A percentile compares a stretch with the other conserved stretches of the same genome.
Evolutionary conservation across 2,797 vertebrate genomes (phyloP).

Genomic region (Melanotaenia boesemani): DNA sequence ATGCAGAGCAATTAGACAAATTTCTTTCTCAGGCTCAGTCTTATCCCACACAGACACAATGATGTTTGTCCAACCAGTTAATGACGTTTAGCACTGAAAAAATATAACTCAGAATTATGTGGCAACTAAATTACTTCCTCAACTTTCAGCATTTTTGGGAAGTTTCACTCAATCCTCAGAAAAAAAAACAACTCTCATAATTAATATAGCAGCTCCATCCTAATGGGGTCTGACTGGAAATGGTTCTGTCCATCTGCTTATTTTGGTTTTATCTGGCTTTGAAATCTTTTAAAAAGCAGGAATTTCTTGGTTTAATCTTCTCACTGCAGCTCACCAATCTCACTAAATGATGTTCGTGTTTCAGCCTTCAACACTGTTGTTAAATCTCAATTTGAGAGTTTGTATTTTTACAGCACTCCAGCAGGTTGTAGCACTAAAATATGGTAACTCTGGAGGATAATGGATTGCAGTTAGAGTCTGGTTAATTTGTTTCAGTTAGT

Average conservation of each 20-base stretch:
- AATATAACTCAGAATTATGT: neutral
- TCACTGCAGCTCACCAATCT: neutral
- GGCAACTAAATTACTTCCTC: neutral
- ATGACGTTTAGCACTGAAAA: neutral
- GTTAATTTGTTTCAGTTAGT: neutral
- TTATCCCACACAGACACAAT: neutral
- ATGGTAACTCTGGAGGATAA: neutral
- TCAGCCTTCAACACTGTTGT: neutral
- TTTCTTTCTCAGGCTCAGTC: neutral
- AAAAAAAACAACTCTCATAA: neutral
- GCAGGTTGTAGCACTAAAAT: neutral
- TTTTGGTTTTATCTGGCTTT: neutral
- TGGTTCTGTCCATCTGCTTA: neutral
- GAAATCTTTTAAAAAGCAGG: neutral
- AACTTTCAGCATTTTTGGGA: neutral
- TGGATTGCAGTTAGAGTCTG: neutral
- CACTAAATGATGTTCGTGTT: neutral
- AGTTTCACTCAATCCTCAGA: neutral
- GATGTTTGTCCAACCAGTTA: neutral
- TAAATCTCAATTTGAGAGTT: neutral
- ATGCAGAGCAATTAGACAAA: neutral
- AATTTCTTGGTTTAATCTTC: neutral
- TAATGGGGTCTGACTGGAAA: neutral
- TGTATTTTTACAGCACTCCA: neutral
- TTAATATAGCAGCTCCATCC: neutral